Percentiles rank a stretch among this genome's conserved stretches.
phyloP scores from a whole-genome alignment of 2,888 invertebrate genomes.

The Protodeltote pygarga region DNA sequence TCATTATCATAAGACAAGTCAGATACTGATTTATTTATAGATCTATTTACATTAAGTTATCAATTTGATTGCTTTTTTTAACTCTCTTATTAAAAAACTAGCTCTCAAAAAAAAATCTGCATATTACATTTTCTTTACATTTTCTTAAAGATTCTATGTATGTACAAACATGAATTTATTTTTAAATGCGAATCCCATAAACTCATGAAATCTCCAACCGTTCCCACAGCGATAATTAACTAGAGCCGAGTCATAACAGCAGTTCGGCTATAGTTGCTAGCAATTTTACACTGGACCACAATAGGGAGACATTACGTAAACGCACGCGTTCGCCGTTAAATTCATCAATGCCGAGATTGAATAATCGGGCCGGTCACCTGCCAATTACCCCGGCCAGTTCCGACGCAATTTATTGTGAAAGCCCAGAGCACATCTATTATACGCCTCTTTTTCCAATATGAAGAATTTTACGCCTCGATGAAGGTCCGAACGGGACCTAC shows the following conservation, averaged over 20 bases:
- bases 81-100: no score
- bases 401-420: slow-evolving; percentile 63
- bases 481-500: slow-evolving; percentile 37
- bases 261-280: slow-evolving; percentile 15
- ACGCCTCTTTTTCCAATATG: slow-evolving; percentile 61
- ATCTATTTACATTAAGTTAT: no score
- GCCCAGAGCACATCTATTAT: slow-evolving; percentile 58
- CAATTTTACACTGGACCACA: slow-evolving; percentile 34
- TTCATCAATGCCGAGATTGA: slow-evolving; percentile 67
- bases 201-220: no score
- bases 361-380: slow-evolving; percentile 68
- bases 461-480: slow-evolving; percentile 49
- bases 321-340: slow-evolving; percentile 54
- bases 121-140: no score
- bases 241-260: slow-evolving; percentile 19
- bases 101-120: no score
- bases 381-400: slow-evolving; percentile 62
- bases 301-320: slow-evolving; percentile 42
- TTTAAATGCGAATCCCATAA: neutral
- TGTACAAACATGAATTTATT: neutral
- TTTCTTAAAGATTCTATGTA: no score
- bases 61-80: no score
- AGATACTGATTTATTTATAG: no score
- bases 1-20: no score
- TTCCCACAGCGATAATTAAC: neutral